phyloP scores from a whole-genome alignment of 2,888 invertebrate genomes.

The Agrotis segetum region DNA sequence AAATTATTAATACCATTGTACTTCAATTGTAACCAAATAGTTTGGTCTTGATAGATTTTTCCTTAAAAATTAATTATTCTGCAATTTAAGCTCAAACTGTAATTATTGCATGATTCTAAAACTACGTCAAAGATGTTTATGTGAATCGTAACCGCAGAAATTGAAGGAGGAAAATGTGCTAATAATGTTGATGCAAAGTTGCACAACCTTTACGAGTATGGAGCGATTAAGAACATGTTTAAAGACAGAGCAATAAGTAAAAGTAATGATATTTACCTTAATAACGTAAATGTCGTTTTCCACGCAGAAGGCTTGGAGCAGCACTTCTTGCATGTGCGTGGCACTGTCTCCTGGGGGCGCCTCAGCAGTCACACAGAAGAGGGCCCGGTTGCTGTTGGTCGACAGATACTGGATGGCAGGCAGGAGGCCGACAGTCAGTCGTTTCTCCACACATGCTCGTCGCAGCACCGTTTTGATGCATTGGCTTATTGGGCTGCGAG shows the following conservation, averaged over 20 bases:
- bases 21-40: conserved; percentile 2
- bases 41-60: not conserved
- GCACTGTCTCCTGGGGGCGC: conserved; percentile 93
- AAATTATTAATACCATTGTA: conserved; percentile 58
- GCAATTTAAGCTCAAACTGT: not conserved
- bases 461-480: conserved; percentile 90
- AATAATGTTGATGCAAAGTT: conserved; percentile 34
- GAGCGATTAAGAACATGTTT: conserved; percentile 33
- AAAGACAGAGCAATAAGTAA: conserved; percentile 17
- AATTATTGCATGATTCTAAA: not conserved
- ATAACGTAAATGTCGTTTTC: conserved; percentile 95
- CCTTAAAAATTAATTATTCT: not conserved
- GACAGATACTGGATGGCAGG: conserved; percentile 92
- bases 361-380: conserved; percentile 93
- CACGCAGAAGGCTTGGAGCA: conserved; percentile 94
- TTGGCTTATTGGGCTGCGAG: conserved; percentile 84
- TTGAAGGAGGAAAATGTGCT: conserved; percentile 50
- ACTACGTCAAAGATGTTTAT: conserved; percentile 16
- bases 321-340: conserved; percentile 94
- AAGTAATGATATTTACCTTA: conserved; percentile 88
- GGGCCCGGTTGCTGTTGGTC: conserved; percentile 91
- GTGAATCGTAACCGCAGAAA: not conserved
- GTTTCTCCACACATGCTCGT: conserved; percentile 89
- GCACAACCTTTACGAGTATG: conserved; percentile 47
- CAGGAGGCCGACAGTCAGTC: conserved; percentile 92